These are phyloP conservation scores for Globodera ellingtonae DNA, from an alignment of 1,140 invertebrate genomes.

Conservation along the genomic window DNA sequence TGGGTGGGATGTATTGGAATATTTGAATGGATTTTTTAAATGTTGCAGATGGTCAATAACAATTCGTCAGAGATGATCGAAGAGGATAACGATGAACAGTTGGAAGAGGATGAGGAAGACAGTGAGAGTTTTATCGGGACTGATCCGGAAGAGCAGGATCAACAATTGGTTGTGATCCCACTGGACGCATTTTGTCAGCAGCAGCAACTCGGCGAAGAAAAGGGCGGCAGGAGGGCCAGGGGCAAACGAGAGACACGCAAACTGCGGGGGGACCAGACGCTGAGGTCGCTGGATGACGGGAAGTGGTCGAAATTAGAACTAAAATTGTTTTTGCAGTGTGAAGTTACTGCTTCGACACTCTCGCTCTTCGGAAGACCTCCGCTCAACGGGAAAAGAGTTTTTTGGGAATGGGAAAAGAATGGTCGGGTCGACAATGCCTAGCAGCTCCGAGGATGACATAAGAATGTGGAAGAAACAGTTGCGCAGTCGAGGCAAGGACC, in stretches of 20 bases:
- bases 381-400: not conserved
- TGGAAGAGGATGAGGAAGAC: not conserved
- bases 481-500: not conserved
- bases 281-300: not conserved
- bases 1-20: not conserved
- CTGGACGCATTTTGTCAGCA: slow-evolving; percentile 3
- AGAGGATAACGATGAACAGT: not conserved
- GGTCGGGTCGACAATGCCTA: not conserved
- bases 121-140: not conserved
- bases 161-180: not conserved
- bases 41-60: not conserved
- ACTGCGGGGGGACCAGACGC: too few species aligned
- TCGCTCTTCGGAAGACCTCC: not conserved
- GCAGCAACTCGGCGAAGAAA: not conserved
- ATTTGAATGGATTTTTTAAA: not conserved
- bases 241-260: not conserved
- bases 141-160: not conserved
- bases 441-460: slow-evolving; percentile 10
- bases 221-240: not conserved
- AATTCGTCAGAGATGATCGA: not conserved
- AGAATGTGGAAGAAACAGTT: slow-evolving; percentile 15
- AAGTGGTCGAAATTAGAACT: too few species aligned
- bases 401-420: not conserved
- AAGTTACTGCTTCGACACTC: not conserved
- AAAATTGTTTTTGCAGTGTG: not conserved